Evolutionary conservation across 1,140 invertebrate species (phyloP).

Genomic region (Caenorhabditis tropicalis): DNA sequence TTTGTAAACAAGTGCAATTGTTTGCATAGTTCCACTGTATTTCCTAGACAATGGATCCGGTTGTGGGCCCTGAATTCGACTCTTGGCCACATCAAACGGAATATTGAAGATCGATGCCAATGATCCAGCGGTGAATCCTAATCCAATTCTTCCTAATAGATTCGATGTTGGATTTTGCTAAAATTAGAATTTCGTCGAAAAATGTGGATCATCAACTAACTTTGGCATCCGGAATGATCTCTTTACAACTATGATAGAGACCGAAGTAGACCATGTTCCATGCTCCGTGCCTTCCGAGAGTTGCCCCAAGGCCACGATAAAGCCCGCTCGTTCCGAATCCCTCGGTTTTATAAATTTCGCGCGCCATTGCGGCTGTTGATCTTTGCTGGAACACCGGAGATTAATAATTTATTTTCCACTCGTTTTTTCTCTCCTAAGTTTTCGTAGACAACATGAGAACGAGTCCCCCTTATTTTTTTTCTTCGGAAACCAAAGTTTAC

Average conservation of each 20-base stretch:
- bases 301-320: slow-evolving; percentile 83
- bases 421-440: not conserved
- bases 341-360: slow-evolving; percentile 80
- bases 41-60: slow-evolving; percentile 79
- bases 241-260: slow-evolving; percentile 89
- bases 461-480: no score
- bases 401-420: not conserved
- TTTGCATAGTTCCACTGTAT: slow-evolving; percentile 81
- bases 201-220: slow-evolving; percentile 67
- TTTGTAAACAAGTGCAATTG: slow-evolving; percentile 81
- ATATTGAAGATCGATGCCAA: slow-evolving; percentile 87
- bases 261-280: slow-evolving; percentile 94
- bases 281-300: slow-evolving; percentile 83
- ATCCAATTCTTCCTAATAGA: slow-evolving; percentile 79
- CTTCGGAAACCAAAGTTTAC: slow-evolving; percentile 68
- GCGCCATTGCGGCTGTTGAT: slow-evolving; percentile 82
- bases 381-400: slow-evolving; percentile 74
- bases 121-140: slow-evolving; percentile 85
- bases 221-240: slow-evolving; percentile 78
- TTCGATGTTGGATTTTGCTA: slow-evolving; percentile 78
- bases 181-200: slow-evolving; percentile 64
- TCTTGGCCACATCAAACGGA: slow-evolving; percentile 94
- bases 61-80: slow-evolving; percentile 87
- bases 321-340: slow-evolving; percentile 82
- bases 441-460: not conserved